These are phyloP conservation scores for Acanthornis magna DNA, from an alignment of 2,797 vertebrate genomes.

Conservation along the genomic window DNA sequence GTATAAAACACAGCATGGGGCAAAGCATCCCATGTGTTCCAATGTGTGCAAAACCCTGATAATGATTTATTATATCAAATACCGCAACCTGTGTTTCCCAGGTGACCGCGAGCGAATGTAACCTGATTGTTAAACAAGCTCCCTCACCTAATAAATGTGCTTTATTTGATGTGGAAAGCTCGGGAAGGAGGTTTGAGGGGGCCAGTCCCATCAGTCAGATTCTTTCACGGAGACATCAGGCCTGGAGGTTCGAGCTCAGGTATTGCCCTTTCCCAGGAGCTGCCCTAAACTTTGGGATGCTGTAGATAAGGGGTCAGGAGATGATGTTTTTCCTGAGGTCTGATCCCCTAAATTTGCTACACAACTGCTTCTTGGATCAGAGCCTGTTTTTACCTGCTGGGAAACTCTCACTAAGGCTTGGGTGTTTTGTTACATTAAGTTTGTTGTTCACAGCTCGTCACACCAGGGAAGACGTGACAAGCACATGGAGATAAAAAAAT, in stretches of 20 bases:
- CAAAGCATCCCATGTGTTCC: conserved; percentile 34
- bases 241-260: neutral
- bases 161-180: conserved; percentile 26
- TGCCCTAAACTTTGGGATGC: neutral
- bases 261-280: neutral
- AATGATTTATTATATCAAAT: conserved; percentile 37
- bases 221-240: neutral
- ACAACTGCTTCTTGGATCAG: neutral
- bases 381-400: neutral
- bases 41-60: conserved; percentile 19
- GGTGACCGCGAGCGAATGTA: neutral
- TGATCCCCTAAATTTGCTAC: neutral
- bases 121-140: conserved; percentile 44
- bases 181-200: neutral
- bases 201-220: neutral
- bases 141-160: conserved; percentile 41
- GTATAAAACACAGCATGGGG: neutral
- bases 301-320: neutral
- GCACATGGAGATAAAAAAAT: neutral
- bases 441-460: neutral
- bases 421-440: neutral
- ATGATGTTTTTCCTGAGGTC: neutral
- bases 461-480: neutral
- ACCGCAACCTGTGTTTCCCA: conserved; percentile 34
- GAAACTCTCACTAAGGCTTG: neutral